phyloP scores from a whole-genome alignment of 2,113 vertebrate genomes.

The Brachyhypopomus occidentalis region DNA sequence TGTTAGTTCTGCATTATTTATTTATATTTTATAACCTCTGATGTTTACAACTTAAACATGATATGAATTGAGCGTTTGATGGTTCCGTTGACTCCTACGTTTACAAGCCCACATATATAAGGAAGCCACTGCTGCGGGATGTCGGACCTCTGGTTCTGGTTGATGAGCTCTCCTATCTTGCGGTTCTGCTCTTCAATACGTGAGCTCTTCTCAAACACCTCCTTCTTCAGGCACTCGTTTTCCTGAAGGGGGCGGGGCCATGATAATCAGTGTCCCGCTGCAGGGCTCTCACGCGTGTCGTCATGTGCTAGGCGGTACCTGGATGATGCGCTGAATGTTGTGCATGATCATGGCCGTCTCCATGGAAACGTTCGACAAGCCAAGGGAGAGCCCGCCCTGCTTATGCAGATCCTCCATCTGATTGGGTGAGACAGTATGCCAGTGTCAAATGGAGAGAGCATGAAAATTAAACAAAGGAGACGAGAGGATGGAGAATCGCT shows the following conservation, averaged over 20 bases:
- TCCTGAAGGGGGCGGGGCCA: slow-evolving; percentile 73
- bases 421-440: background rate
- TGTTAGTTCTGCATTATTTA: no score
- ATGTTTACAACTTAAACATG: no score
- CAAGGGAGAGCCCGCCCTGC: slow-evolving; percentile 71
- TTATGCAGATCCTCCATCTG: slow-evolving; percentile 90
- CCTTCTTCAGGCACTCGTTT: slow-evolving; percentile 95
- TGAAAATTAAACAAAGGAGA: background rate
- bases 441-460: background rate
- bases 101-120: background rate
- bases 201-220: slow-evolving; percentile 92
- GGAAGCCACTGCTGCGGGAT: background rate
- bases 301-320: slow-evolving; percentile 71
- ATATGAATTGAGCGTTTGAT: background rate
- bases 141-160: slow-evolving; percentile 92
- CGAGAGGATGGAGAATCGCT: background rate
- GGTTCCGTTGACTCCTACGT: no score
- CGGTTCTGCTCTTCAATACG: slow-evolving; percentile 94
- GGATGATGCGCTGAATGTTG: slow-evolving; percentile 92
- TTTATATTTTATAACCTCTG: no score
- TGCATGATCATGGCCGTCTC: slow-evolving; percentile 94
- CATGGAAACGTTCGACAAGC: slow-evolving; percentile 85
- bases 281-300: background rate
- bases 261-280: background rate
- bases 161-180: slow-evolving; percentile 92